Base-by-base conservation (phyloP, 2,113 vertebrate species). In the Psammodynastes pulverulentus region DNA sequence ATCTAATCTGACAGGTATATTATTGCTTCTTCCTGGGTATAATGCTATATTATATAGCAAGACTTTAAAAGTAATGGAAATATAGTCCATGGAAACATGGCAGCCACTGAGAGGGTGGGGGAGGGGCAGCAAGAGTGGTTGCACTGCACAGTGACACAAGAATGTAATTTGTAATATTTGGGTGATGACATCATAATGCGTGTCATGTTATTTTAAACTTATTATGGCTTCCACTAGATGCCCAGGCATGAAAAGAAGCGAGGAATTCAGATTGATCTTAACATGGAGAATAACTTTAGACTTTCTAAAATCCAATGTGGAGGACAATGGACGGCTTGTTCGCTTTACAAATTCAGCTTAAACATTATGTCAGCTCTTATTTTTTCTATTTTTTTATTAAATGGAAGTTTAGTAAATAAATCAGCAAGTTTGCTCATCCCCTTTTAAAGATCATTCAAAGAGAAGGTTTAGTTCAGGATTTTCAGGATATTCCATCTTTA, bases 1-100 rank as follows among this genome's bases (percentile, higher is more conserved):
- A 49, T 95, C 88, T 93, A 51, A 93, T 93, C 91, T 97, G 96
- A 96, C 94, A 97, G 92, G 62, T 90, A 88, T 96, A 84, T 87
- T 95, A 94, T 94, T 95, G 92, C 48, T 1, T 1, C 24, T 86
- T 52, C 9, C 15, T 23, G 17, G 24, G 29, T 79, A 51, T 86
- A 94, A 94, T 93, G 90, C 48, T 94, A 5, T 79, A 26, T 89
- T 86, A 86, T 29, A 89, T 13, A 92, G n/a, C 45, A 43, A 86
- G 91, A 87, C 26, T 89, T 89, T 92, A 84, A 85, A 92, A 92
- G 51, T 86, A 84, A 86, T 34, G 23, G 48, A 72, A 90, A 84
- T 39, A 21, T 48, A 56, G 21, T 52, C 56, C 84, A 24, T 43
- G 19, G 43, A 79, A 79, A 79, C 72, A 79, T 79, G 17, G 72